Conservation (phyloP, 2,113 vertebrate species). For the Lamprotornis superbus region DNA sequence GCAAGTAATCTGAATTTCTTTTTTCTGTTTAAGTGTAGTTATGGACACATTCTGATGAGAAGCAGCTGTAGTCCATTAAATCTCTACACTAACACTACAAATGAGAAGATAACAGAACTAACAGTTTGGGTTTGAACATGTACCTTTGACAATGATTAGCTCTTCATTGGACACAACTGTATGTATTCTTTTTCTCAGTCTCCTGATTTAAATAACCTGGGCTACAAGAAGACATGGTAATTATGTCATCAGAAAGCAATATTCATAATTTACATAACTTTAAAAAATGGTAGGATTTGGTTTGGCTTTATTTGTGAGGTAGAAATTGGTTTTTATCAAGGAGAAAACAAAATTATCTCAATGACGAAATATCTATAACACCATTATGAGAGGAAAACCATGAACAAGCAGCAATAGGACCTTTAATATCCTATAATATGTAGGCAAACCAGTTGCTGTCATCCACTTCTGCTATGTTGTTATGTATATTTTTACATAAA, state of each 20-base stretch:
- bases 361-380: conserved; percentile 51
- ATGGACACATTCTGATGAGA: neutral
- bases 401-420: neutral
- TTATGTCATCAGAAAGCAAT: neutral
- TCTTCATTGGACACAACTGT: neutral
- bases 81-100: neutral
- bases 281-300: neutral
- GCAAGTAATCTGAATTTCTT: neutral
- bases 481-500: neutral
- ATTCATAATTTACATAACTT: neutral
- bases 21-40: neutral
- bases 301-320: conserved; percentile 28
- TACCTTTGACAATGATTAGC: conserved; percentile 11
- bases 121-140: neutral
- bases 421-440: neutral
- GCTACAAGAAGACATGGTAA: conserved; percentile 21
- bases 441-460: neutral
- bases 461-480: neutral
- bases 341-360: conserved; percentile 31
- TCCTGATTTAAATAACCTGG: neutral
- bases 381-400: neutral
- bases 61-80: neutral
- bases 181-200: neutral
- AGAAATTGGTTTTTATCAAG: conserved; percentile 48
- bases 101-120: conserved; percentile 16